phyloP scores from a whole-genome alignment of 2,797 vertebrate species.

The Xenentodon cancila region DNA sequence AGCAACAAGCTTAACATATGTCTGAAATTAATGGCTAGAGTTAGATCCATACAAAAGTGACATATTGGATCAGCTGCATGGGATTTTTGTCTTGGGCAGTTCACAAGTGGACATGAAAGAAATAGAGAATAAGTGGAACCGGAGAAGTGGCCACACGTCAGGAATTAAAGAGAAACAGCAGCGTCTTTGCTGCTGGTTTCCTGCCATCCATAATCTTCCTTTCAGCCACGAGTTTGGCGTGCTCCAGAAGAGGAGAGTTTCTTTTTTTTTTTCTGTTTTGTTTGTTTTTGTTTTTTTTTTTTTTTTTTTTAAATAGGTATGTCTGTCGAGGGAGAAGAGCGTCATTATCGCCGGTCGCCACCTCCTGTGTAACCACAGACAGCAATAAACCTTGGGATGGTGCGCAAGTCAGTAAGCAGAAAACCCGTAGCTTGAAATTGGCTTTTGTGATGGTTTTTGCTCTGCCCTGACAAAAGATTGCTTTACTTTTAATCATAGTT shows the following conservation, averaged over 20 bases:
- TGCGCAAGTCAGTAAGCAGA: slow-evolving; percentile 31
- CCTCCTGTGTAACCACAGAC: slow-evolving; percentile 55
- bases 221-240: slow-evolving; percentile 75
- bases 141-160: slow-evolving; percentile 24
- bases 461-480: slow-evolving; percentile 55
- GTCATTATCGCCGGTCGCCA: slow-evolving; percentile 61
- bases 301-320: slow-evolving; percentile 15
- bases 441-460: slow-evolving; percentile 54
- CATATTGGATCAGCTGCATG: slow-evolving; percentile 13
- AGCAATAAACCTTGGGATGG: slow-evolving; percentile 58
- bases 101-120: slow-evolving; percentile 30
- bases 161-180: slow-evolving; percentile 39
- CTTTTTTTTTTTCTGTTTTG: too few species aligned
- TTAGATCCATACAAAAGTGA: slow-evolving; percentile 7
- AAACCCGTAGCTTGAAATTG: slow-evolving; percentile 53
- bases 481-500: slow-evolving; percentile 71
- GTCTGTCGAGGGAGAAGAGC: slow-evolving; percentile 41
- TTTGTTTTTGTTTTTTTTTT: too few species aligned
- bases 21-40: slow-evolving; percentile 16
- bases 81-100: slow-evolving; percentile 5
- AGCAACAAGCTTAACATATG: slow-evolving; percentile 10
- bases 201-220: slow-evolving; percentile 74
- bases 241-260: slow-evolving; percentile 56
- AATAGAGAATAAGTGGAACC: slow-evolving; percentile 5
- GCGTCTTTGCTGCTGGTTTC: slow-evolving; percentile 61